These are phyloP conservation scores for Microplitis manilae DNA, from an alignment of 2,888 invertebrate species.

Conservation along the genomic window DNA sequence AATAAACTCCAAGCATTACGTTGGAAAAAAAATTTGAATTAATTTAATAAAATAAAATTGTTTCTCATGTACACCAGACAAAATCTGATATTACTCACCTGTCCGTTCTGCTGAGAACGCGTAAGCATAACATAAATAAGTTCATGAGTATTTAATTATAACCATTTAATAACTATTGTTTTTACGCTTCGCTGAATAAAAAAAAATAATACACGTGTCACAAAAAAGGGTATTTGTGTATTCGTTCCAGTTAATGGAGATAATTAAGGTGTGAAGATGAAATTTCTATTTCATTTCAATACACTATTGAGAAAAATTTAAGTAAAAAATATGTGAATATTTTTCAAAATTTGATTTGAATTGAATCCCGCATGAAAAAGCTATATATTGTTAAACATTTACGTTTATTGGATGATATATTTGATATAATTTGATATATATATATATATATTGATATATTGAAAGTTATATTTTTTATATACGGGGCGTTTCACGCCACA, in stretches of 20 bases:
- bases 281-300: too few relatives aligned
- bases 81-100: constrained; percentile 54
- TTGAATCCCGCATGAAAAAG: too few relatives aligned
- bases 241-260: constrained; percentile 38
- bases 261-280: neutral
- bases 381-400: too few relatives aligned
- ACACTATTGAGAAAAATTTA: neutral
- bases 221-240: constrained; percentile 41
- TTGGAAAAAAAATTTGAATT: neutral
- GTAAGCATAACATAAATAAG: constrained; percentile 56
- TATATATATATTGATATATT: too few relatives aligned
- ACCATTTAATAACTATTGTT: constrained; percentile 9
- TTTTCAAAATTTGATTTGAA: too few relatives aligned
- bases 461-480: too few relatives aligned
- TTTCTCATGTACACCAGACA: constrained; percentile 11
- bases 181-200: constrained; percentile 17
- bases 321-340: neutral
- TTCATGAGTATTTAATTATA: constrained; percentile 27
- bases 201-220: constrained; percentile 43
- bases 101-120: constrained; percentile 57
- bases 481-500: too few relatives aligned
- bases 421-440: too few relatives aligned
- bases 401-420: too few relatives aligned
- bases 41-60: neutral
- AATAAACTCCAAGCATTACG: neutral